Evolutionary conservation across 2,888 invertebrate genomes (phyloP), one percentile per base, ranked within the genome.

Genomic region (Aphrophora alni): DNA sequence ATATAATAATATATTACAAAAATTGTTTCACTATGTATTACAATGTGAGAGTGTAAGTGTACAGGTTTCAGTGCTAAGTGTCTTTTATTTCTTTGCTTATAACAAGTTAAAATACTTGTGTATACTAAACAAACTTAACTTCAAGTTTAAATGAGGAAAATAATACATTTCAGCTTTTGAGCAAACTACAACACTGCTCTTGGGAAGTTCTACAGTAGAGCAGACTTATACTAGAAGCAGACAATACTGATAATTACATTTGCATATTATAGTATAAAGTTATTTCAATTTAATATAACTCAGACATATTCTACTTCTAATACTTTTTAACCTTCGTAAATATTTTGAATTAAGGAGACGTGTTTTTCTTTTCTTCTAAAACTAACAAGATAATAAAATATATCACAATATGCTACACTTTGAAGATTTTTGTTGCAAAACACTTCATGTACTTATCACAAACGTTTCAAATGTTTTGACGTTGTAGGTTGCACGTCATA

Each of bases 1-100:
- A 81, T 81, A 81, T 81, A 81, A 81, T 81, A 75, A 81, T 81
- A 81, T 78, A 75, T 75, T 81, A 81, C 78, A 81, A 81, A 81
- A 81, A 74, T 79, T 72, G 78, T 59, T 59, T 59, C 59, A 59
- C 59, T 59, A 59, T 59, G 1, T 59, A 59, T 59, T 59, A 59
- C 59, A 59, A 59, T 59, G 59, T 59, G 59, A 59, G 59, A 59
- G 59, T 59, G n/a, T 59, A 59, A 21, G 59, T 59, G n/a, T 21
- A 59, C 59, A 59, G 59, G 59, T 59, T 44, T 21, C 21, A 59
- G 59, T 59, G 59, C 59, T 59, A 59, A 21, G 59, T 59, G 59
- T 59, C 59, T 59, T 33, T 59, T 59, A 59, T 21, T 5, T 21
- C 59, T 59, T 59, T 59, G 59, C 59, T 21, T 59, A 10, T 21